Evolutionary conservation across 1,140 invertebrate species (phyloP).

Genomic region (Drosophila jambulina): DNA sequence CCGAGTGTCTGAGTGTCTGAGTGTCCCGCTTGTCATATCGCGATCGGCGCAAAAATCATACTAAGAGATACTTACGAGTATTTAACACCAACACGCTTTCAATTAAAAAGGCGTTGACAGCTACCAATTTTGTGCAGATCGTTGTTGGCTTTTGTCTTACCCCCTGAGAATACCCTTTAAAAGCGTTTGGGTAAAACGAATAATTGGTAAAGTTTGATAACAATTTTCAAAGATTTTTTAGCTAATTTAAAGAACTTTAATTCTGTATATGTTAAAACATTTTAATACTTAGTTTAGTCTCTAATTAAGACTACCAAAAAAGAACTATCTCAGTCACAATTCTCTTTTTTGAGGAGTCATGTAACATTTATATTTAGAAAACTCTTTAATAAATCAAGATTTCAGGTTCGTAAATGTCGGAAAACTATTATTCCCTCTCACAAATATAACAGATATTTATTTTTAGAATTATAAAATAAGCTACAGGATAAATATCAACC

Average conservation of each 20-base stretch:
- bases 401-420: too few relatives aligned
- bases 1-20: neutral
- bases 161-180: slow-evolving; percentile 30
- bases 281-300: neutral
- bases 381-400: neutral
- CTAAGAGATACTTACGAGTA: slow-evolving; percentile 61
- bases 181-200: neutral
- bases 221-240: neutral
- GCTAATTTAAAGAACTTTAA: neutral
- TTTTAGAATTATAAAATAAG: too few relatives aligned
- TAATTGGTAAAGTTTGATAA: neutral
- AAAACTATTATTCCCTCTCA: neutral
- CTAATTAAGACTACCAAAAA: neutral
- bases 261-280: neutral
- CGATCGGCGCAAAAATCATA: slow-evolving; percentile 71
- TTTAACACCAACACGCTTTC: slow-evolving; percentile 76
- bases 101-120: slow-evolving; percentile 79
- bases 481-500: too few relatives aligned
- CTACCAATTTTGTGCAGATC: slow-evolving; percentile 64
- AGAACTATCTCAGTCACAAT: neutral
- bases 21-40: slow-evolving; percentile 65
- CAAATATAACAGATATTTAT: neutral
- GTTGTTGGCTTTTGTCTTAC: slow-evolving; percentile 28
- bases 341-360: neutral
- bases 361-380: slow-evolving; percentile 4